These are phyloP conservation scores for Poicephalus gulielmi DNA, from an alignment of 2,113 vertebrate genomes.

Conservation along the genomic window DNA sequence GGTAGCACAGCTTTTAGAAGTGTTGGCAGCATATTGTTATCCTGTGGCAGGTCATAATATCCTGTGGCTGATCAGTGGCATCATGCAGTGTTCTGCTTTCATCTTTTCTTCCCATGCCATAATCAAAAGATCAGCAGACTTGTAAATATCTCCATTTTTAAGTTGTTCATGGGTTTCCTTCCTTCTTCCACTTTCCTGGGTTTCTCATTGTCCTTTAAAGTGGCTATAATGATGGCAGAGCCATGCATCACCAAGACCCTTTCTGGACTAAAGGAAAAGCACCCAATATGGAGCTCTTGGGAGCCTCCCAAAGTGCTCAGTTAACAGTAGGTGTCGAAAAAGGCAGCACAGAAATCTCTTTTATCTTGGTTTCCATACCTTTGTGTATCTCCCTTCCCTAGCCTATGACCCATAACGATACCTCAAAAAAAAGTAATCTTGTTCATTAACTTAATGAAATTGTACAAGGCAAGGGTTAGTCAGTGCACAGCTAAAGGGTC, in stretches of 20 bases:
- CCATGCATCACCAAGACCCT: fast-evolving
- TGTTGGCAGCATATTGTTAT: constrained; percentile 43
- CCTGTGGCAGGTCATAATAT: constrained; percentile 61
- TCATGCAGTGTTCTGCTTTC: constrained; percentile 16
- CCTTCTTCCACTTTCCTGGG: neutral
- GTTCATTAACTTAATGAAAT: neutral
- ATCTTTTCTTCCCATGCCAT: constrained; percentile 23
- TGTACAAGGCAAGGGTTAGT: neutral
- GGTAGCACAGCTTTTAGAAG: constrained; percentile 63
- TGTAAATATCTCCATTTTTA: neutral
- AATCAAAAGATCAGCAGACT: constrained; percentile 60
- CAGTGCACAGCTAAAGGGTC: no score
- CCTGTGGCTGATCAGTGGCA: constrained; percentile 52
- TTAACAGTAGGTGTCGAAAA: neutral
- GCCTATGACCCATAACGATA: neutral
- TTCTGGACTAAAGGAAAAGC: neutral
- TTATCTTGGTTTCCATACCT: neutral
- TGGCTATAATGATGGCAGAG: neutral
- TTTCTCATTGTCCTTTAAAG: neutral
- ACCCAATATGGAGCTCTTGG: fast-evolving
- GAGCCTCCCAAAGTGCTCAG: neutral
- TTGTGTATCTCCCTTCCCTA: fast-evolving
- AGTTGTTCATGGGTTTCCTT: neutral
- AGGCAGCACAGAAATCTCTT: neutral
- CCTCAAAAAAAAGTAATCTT: neutral